phyloP scores from a whole-genome alignment of 37 sponge, comb jelly and placozoan species.

The Agelas oroides region DNA sequence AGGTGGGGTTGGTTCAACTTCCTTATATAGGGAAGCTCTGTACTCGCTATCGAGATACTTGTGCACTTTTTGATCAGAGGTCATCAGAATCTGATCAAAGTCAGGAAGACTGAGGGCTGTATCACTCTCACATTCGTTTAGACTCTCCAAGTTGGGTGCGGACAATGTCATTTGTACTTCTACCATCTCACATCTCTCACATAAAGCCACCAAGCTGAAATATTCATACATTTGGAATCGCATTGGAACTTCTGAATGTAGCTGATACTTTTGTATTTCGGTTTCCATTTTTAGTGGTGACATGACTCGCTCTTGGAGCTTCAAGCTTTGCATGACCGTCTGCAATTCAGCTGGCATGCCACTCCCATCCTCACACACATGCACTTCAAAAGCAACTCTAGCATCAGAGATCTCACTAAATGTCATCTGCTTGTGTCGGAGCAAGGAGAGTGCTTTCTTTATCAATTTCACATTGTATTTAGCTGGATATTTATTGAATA shows the following conservation, averaged over 20 bases:
- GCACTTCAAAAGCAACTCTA: slow-evolving; percentile 56
- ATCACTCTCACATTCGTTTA: background rate
- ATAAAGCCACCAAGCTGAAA: slow-evolving; percentile 41
- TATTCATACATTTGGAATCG: slow-evolving; percentile 72
- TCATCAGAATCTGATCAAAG: slow-evolving; percentile 43
- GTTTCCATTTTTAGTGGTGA: slow-evolving; percentile 43
- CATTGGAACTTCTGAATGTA: slow-evolving; percentile 24
- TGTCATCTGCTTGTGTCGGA: slow-evolving; percentile 38
- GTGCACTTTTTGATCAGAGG: slow-evolving; percentile 27
- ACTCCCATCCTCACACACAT: slow-evolving; percentile 45
- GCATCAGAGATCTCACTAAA: slow-evolving; percentile 49
- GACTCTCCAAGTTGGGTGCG: background rate
- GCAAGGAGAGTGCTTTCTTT: slow-evolving; percentile 34
- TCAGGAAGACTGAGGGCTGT: slow-evolving; percentile 12
- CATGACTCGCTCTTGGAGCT: slow-evolving; percentile 40
- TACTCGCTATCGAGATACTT: slow-evolving; percentile 52
- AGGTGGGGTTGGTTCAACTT: background rate
- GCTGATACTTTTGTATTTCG: slow-evolving; percentile 28
- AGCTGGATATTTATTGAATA: slow-evolving; percentile 50
- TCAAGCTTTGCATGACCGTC: slow-evolving; percentile 45
- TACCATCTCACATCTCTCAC: slow-evolving; percentile 11
- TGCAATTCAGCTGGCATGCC: slow-evolving; percentile 34
- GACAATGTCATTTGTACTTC: slow-evolving; percentile 3
- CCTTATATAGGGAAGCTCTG: slow-evolving; percentile 24
- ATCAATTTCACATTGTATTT: slow-evolving; percentile 58